Conservation (phyloP, 1,140 invertebrate species). For the Mercenaria mercenaria region DNA sequence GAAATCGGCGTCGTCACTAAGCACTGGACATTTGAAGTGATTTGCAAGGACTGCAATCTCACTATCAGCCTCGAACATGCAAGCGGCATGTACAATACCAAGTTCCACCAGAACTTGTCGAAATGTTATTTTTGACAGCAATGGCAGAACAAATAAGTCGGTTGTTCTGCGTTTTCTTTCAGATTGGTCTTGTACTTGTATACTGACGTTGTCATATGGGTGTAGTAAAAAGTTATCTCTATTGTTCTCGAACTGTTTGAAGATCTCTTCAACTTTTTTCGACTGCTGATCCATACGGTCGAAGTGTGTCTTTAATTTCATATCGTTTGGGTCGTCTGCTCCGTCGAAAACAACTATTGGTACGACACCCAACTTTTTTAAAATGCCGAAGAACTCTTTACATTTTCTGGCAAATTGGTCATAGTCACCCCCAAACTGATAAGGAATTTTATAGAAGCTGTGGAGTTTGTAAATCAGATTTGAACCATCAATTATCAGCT, state of each 20-base stretch:
- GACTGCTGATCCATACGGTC: not conserved
- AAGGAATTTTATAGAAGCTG: constrained; percentile 88
- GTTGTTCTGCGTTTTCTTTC: no score
- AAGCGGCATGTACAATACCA: constrained; percentile 89
- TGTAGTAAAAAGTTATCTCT: no score
- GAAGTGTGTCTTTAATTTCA: constrained; percentile 91
- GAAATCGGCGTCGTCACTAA: constrained; percentile 97
- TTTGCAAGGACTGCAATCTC: constrained; percentile 93
- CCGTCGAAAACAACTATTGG: constrained; percentile 94
- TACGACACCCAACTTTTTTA: constrained; percentile 91
- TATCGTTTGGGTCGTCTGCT: constrained; percentile 89
- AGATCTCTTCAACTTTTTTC: no score
- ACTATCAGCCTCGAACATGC: constrained; percentile 95
- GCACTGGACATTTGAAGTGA: constrained; percentile 92
- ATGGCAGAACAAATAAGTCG: constrained; percentile 81
- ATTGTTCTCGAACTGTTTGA: constrained; percentile 61
- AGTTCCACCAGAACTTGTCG: constrained; percentile 89
- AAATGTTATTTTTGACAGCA: constrained; percentile 91
- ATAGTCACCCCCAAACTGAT: constrained; percentile 95
- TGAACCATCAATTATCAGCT: constrained; percentile 94
- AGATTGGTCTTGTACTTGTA: no score
- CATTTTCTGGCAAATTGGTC: constrained; percentile 90
- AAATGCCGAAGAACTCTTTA: constrained; percentile 90
- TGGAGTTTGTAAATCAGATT: constrained; percentile 92
- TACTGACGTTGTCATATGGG: no score